Base-by-base conservation (phyloP, 2,888 invertebrate species). In the Chorisops tibialis region DNA sequence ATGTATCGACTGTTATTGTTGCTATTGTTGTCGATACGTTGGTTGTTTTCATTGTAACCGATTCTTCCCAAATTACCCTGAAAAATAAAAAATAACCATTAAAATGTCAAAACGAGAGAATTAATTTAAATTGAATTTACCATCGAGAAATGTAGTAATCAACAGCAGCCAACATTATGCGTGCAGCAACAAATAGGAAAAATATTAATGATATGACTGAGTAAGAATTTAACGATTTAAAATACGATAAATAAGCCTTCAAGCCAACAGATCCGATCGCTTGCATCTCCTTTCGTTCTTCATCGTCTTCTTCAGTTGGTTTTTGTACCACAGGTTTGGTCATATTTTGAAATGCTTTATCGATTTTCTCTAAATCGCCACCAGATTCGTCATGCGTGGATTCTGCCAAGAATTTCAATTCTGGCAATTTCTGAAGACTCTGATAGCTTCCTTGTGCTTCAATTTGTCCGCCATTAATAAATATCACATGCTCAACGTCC, bases 61-160 rank as follows among this genome's bases (percentile, higher is more conserved):
- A 22, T 45, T 63, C 63, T 21, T 63, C 63, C 56, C 51, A 54
- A 47, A 61, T 64, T 3, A 64, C 63, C 61, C 61, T 61, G 22
- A 4, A 60, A 43, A 43, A 39, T 21, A 14, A n/a, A 48, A 35
- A 54, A 12, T 4, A 41, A 41, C 16, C 39, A 39, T 11, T 12
- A n/a, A 41, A 41, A n/a, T 14, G 6, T 14, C 12, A 11, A 14
- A 41, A 41, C 5, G 16, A 43, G 19, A 43, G 7, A n/a, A 43
- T 19, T 16, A 43, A 5, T 9, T 43, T 18, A 3, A 14, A 2
- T 14, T n/a, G 22, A 30, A 24, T 35, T 69, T 74, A 85, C 89
- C 89, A 91, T 69, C 82, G 85, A 67, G 88, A 87, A 0, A 91
- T 81, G 81, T 89, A 91, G 69, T 82, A 90, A 70, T 91, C 91